A percentile compares a stretch with the other conserved stretches of the same genome.
Evolutionary conservation across 2,797 vertebrate genomes (phyloP).

Genomic region (Gambelia wislizenii): DNA sequence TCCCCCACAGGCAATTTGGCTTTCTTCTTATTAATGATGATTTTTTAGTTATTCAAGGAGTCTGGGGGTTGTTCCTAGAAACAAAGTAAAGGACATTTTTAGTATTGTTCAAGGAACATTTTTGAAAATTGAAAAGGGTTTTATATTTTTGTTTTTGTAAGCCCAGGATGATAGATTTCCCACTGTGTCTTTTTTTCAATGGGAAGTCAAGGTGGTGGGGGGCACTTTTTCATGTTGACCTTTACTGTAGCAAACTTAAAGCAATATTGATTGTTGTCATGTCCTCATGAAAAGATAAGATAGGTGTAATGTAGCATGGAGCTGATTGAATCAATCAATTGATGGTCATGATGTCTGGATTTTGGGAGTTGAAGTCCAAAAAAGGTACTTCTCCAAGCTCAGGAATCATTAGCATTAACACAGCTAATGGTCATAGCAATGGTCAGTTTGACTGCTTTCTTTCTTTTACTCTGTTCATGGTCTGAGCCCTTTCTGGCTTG

Average conservation of each 20-base stretch:
- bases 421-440: neutral
- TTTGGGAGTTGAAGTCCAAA: too few species aligned
- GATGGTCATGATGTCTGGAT: too few species aligned
- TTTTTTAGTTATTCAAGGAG: constrained; percentile 42
- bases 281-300: neutral
- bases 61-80: constrained; percentile 47
- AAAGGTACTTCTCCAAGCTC: neutral
- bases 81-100: constrained; percentile 37
- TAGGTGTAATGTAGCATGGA: neutral
- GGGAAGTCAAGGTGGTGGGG: neutral
- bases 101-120: constrained; percentile 30
- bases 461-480: neutral
- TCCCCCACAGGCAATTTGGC: constrained; percentile 21
- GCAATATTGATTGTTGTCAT: neutral
- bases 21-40: constrained; percentile 55
- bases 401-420: neutral
- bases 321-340: neutral
- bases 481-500: neutral
- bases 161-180: neutral
- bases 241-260: neutral
- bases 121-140: constrained; percentile 23
- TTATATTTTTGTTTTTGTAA: constrained; percentile 21
- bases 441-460: too few species aligned
- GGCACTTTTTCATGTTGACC: neutral
- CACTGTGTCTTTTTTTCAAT: neutral